These are phyloP conservation scores for Sula dactylatra DNA, from an alignment of 2,113 vertebrate species.

Conservation along the genomic window DNA sequence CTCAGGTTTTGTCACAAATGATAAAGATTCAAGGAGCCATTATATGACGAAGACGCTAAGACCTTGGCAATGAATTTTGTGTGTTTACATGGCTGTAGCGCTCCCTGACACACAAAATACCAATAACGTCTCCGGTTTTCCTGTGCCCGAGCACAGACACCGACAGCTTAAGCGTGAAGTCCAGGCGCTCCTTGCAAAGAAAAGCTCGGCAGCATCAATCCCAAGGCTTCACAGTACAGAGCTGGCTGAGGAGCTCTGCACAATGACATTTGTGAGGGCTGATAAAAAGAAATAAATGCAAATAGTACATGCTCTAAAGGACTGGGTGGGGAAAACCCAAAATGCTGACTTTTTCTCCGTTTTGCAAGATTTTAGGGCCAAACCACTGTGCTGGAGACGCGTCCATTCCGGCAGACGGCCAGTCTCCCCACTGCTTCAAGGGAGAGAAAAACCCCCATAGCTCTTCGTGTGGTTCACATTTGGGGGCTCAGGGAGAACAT, in stretches of 20 bases:
- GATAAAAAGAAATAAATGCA: not conserved
- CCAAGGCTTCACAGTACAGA: not conserved
- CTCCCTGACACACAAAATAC: not conserved
- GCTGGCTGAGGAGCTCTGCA: not conserved
- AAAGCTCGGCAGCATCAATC: not conserved
- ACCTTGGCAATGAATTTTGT: not conserved
- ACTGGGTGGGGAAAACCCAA: no score
- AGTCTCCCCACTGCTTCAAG: not conserved
- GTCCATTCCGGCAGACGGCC: rapidly evolving
- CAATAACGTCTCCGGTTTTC: rapidly evolving
- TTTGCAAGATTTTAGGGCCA: not conserved
- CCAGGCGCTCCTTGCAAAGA: not conserved
- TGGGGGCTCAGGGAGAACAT: not conserved
- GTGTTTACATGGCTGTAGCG: rapidly evolving
- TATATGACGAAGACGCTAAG: not conserved
- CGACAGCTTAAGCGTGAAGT: not conserved
- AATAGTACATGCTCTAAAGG: not conserved
- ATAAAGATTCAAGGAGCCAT: not conserved
- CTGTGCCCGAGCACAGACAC: not conserved
- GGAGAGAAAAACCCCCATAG: not conserved
- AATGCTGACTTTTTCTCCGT: not conserved
- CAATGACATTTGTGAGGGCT: not conserved
- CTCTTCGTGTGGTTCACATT: not conserved
- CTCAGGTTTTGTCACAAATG: not conserved
- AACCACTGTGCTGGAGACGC: not conserved